A percentile compares a stretch with the other conserved stretches of the same genome.
phyloP scores from a whole-genome alignment of 2,113 vertebrate genomes.

The Cettia cetti region DNA sequence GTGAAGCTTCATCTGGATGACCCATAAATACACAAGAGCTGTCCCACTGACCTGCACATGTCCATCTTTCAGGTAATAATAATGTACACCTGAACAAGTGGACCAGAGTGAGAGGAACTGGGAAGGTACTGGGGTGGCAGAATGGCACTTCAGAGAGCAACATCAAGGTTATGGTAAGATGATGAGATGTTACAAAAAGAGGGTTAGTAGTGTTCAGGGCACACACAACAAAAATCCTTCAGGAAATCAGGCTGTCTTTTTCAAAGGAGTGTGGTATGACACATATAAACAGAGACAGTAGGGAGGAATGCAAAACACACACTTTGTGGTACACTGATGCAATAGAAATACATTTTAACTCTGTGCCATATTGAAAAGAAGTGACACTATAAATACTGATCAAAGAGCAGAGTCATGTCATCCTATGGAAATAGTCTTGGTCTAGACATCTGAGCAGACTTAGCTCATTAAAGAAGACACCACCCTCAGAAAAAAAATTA shows the following conservation, averaged over 20 bases:
- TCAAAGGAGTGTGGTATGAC: background rate
- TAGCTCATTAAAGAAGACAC: constrained; percentile 20
- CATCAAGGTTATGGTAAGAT: background rate
- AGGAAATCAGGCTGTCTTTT: background rate
- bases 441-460: constrained; percentile 26
- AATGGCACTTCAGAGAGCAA: background rate
- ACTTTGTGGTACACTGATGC: background rate
- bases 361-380: constrained; percentile 1
- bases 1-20: background rate
- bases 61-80: background rate
- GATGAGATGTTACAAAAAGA: background rate
- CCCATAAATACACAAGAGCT: background rate
- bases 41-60: background rate
- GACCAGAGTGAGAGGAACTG: background rate
- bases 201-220: background rate
- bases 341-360: constrained; percentile 3
- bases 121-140: background rate
- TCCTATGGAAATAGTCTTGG: constrained; percentile 11
- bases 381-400: constrained; percentile 9
- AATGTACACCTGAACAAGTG: background rate
- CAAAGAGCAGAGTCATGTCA: background rate
- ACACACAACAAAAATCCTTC: background rate
- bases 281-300: background rate
- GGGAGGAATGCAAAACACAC: background rate
- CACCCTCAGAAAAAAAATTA: background rate